Evolutionary conservation across 2,888 invertebrate genomes (phyloP).

Genomic region (Nysson spinosus): DNA sequence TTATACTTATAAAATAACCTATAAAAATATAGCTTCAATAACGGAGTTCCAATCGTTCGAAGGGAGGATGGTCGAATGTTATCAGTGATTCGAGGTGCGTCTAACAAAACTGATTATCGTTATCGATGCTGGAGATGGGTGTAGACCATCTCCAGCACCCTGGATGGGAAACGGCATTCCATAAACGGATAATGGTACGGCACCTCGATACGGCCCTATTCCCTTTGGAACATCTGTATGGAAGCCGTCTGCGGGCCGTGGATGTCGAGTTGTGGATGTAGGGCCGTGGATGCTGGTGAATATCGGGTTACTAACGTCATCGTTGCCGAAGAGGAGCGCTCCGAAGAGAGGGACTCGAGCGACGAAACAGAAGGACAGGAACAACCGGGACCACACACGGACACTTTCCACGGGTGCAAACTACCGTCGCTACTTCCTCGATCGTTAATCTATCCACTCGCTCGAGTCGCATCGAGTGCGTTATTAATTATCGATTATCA

Average conservation of each 20-base stretch:
- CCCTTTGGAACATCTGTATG: constrained; percentile 70
- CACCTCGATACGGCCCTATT: constrained; percentile 60
- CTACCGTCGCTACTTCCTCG: constrained; percentile 36
- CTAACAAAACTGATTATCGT: constrained; percentile 52
- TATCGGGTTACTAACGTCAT: constrained; percentile 74
- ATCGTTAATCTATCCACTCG: too few relatives aligned
- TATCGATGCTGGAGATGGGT: constrained; percentile 44
- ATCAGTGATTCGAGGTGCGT: constrained; percentile 43
- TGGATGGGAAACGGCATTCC: constrained; percentile 39
- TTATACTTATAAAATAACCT: too few relatives aligned
- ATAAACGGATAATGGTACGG: constrained; percentile 62
- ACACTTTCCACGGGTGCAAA: constrained; percentile 49
- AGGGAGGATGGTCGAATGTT: constrained; percentile 2
- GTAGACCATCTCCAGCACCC: constrained; percentile 8
- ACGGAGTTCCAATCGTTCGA: too few relatives aligned
- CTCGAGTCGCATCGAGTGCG: too few relatives aligned
- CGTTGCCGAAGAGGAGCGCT: constrained; percentile 67
- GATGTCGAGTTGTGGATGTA: too few relatives aligned
- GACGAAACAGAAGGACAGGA: constrained; percentile 54
- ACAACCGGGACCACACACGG: constrained; percentile 57
- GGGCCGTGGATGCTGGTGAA: constrained; percentile 67
- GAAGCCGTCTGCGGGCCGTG: constrained; percentile 69
- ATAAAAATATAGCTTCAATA: too few relatives aligned
- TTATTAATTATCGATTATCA: too few relatives aligned
- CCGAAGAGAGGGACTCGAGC: constrained; percentile 37